Evolutionary conservation across 2,113 vertebrate species (phyloP).

Genomic region (Rallus limicola): DNA sequence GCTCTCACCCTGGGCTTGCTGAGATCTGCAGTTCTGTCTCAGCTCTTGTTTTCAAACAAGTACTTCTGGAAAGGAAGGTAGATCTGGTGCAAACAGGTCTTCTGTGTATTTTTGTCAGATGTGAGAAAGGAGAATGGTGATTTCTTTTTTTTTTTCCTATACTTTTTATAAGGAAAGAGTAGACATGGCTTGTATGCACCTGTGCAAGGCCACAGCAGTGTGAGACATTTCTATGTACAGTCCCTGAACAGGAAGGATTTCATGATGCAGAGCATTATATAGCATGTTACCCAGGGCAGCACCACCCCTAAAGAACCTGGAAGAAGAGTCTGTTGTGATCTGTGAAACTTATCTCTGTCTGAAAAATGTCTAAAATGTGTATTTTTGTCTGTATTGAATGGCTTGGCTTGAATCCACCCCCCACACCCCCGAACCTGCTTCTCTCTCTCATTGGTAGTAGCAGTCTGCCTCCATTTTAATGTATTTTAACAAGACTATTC

Average conservation of each 20-base stretch:
- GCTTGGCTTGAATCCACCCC: background rate
- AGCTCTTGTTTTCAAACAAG: background rate
- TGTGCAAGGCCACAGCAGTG: background rate
- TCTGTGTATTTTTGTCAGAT: background rate
- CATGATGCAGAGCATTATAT: background rate
- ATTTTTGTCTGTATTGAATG: background rate
- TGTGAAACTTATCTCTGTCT: background rate
- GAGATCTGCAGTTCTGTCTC: background rate
- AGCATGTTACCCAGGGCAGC: background rate
- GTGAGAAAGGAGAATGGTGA: background rate
- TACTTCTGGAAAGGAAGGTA: background rate
- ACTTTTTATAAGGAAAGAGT: background rate
- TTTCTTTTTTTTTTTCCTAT: background rate
- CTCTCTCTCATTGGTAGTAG: background rate
- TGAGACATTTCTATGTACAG: background rate
- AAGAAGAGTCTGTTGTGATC: background rate
- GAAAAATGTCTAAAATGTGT: background rate
- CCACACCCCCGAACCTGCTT: background rate
- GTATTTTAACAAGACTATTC: background rate
- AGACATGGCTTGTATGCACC: background rate
- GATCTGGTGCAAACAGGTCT: background rate
- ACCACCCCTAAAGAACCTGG: background rate
- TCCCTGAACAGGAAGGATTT: background rate
- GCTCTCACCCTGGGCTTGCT: background rate
- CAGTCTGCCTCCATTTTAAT: background rate